These are phyloP conservation scores for Campylomormyrus tamandua DNA, from an alignment of 2,113 vertebrate species.

Conservation along the genomic window DNA sequence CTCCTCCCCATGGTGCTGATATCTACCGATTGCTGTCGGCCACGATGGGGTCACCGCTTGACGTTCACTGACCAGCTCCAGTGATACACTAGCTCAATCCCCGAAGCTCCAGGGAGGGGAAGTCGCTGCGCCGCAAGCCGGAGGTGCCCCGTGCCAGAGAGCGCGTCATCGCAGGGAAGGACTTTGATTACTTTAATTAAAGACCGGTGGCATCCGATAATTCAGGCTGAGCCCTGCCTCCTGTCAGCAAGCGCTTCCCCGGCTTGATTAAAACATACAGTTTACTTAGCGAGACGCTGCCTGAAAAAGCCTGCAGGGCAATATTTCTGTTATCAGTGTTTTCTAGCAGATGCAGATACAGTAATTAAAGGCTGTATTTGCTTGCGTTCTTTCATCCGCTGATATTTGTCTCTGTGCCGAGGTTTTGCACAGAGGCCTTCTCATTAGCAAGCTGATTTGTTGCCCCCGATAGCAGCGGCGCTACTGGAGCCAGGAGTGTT, in stretches of 20 bases:
- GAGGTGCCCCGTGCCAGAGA: constrained; percentile 37
- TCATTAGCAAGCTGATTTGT: constrained; percentile 60
- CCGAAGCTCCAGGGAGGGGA: neutral
- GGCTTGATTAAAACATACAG: constrained; percentile 67
- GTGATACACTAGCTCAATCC: neutral
- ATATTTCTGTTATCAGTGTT: constrained; percentile 56
- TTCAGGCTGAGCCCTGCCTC: constrained; percentile 57
- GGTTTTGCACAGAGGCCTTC: constrained; percentile 46
- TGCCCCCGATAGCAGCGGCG: constrained; percentile 38
- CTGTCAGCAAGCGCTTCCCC: constrained; percentile 56
- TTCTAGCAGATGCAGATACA: constrained; percentile 56
- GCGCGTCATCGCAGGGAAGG: constrained; percentile 38
- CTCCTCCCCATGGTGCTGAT: neutral
- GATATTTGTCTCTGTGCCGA: constrained; percentile 51
- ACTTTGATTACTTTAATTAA: constrained; percentile 62
- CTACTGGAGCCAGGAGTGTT: neutral
- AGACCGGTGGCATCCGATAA: constrained; percentile 62
- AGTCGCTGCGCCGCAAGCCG: neutral
- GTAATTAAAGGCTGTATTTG: constrained; percentile 66
- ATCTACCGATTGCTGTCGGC: neutral
- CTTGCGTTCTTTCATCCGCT: constrained; percentile 55
- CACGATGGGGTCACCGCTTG: neutral
- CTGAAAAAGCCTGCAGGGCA: constrained; percentile 44
- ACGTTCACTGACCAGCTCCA: neutral
- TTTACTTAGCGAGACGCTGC: constrained; percentile 39